A percentile compares a stretch with the other conserved stretches of the same genome.
phyloP scores from a whole-genome alignment of 92 coral and sea anemone genomes.

The Porites lobata region DNA sequence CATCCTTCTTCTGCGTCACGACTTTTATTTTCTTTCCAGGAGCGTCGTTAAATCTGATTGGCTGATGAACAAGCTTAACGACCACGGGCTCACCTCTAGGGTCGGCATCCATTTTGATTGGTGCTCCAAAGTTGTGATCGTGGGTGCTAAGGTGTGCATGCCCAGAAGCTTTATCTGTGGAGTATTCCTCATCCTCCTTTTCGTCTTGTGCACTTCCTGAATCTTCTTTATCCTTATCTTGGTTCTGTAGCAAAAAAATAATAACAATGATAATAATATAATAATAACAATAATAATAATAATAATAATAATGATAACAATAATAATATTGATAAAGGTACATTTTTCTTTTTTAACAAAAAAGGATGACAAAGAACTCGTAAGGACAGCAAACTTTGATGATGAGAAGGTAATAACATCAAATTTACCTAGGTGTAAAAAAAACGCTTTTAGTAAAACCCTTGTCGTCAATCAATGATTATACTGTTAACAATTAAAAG shows the following conservation, averaged over 20 bases:
- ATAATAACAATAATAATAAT: background rate
- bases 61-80: constrained; percentile 39
- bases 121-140: background rate
- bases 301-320: background rate
- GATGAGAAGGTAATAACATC: too few species aligned
- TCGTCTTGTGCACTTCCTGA: constrained; percentile 33
- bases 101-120: constrained; percentile 38
- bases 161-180: constrained; percentile 27
- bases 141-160: background rate
- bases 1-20: background rate
- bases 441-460: too few species aligned
- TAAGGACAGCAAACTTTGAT: too few species aligned
- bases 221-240: constrained; percentile 13
- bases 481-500: too few species aligned
- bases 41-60: constrained; percentile 42
- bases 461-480: too few species aligned
- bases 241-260: background rate
- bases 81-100: constrained; percentile 51
- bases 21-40: constrained; percentile 24
- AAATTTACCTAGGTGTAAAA: too few species aligned
- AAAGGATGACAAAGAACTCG: too few species aligned
- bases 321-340: too few species aligned
- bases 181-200: constrained; percentile 33
- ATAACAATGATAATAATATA: background rate
- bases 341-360: too few species aligned